A percentile compares a stretch with the other conserved stretches of the same genome.
Evolutionary conservation across 2,888 invertebrate genomes (phyloP).

Genomic region (Pachymerium ferrugineum): DNA sequence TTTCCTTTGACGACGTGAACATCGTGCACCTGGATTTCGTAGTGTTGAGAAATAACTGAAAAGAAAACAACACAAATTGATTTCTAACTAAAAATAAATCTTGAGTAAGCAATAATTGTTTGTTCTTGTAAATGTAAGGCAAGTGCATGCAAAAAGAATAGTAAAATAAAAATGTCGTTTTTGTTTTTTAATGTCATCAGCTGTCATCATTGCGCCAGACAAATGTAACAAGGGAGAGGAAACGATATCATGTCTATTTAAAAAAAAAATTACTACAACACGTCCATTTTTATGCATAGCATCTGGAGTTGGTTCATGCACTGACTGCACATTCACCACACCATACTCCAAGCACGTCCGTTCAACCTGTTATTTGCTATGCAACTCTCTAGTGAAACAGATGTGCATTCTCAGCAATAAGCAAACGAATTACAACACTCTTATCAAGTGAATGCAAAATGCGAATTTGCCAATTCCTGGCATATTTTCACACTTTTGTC

Average conservation of each 20-base stretch:
- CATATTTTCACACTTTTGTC: background rate
- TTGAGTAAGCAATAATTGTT: background rate
- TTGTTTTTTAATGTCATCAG: background rate
- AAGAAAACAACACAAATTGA: slow-evolving; percentile 30
- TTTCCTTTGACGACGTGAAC: slow-evolving; percentile 49
- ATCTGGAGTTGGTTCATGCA: slow-evolving; percentile 3
- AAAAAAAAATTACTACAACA: background rate
- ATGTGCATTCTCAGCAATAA: slow-evolving; percentile 27
- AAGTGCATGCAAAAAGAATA: background rate
- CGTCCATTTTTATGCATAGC: background rate
- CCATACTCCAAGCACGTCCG: background rate
- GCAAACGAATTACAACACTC: slow-evolving; percentile 12
- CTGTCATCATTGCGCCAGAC: background rate
- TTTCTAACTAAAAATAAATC: background rate
- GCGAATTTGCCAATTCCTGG: background rate
- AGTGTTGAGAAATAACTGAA: slow-evolving; percentile 45
- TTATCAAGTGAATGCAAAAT: slow-evolving; percentile 11
- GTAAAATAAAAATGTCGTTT: background rate
- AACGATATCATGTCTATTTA: too few species aligned
- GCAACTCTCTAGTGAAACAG: slow-evolving; percentile 11
- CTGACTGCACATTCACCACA: background rate
- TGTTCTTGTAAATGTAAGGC: background rate
- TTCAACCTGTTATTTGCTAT: slow-evolving; percentile 22
- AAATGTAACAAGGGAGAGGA: too few species aligned
- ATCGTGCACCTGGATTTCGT: slow-evolving; percentile 48